These are phyloP conservation scores for Megaceryle maxima DNA, from an alignment of 2,113 vertebrate species.

Conservation along the genomic window DNA sequence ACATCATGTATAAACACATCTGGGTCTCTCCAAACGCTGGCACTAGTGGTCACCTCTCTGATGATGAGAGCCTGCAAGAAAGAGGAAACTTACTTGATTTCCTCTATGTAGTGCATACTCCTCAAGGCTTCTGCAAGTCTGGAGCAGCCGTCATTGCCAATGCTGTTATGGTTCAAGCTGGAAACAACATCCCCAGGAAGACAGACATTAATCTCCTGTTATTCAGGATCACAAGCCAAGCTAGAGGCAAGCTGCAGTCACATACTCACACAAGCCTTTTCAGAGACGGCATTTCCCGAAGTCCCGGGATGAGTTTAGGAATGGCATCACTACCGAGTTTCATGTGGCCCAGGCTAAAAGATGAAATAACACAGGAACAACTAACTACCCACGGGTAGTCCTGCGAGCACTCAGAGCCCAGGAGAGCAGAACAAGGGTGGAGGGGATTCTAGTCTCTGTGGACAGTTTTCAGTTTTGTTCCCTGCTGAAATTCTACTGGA, in stretches of 20 bases:
- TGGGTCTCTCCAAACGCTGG: background rate
- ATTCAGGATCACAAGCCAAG: accelerated
- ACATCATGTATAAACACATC: background rate
- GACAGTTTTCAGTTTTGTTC: background rate
- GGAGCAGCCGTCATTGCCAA: background rate
- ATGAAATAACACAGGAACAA: background rate
- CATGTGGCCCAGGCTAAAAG: slow-evolving; percentile 77
- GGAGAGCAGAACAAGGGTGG: background rate
- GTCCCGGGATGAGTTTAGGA: slow-evolving; percentile 48
- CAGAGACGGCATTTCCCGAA: slow-evolving; percentile 66
- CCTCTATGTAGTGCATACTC: slow-evolving; percentile 67
- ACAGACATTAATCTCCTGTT: background rate
- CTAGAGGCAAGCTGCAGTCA: background rate
- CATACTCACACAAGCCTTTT: slow-evolving; percentile 78
- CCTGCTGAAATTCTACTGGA: background rate
- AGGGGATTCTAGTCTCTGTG: background rate
- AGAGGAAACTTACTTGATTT: slow-evolving; percentile 76
- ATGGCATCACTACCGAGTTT: slow-evolving; percentile 54
- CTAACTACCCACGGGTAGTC: background rate
- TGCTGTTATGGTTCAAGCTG: slow-evolving; percentile 76
- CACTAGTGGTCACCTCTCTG: background rate
- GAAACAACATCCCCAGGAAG: slow-evolving; percentile 2
- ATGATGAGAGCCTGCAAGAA: background rate
- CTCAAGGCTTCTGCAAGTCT: slow-evolving; percentile 67
- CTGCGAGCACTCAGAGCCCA: accelerated